Base-by-base conservation (phyloP, 2,888 invertebrate genomes). In the Drymonia ruficornis region DNA sequence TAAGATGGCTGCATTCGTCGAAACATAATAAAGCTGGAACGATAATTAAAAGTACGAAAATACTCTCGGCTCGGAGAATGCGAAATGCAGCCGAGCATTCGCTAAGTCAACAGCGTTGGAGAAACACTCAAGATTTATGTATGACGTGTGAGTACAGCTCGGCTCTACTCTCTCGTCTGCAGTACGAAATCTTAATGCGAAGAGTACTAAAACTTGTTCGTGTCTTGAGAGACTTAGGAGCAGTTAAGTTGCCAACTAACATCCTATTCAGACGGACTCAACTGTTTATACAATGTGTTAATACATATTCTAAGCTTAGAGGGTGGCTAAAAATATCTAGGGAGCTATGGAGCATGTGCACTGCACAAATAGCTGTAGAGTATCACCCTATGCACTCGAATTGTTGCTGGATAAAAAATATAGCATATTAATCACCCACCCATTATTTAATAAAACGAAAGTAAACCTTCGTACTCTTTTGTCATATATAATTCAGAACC, bases 131-230 rank as follows among this genome's bases (percentile, higher is more conserved):
- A 77, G 78, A 79, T 79, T 78, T 74, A 80, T 73, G 68, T 59
- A 60, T 53, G 49, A 53, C 60, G 53, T 62, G 73, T 67, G 73
- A 70, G 62, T 61, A 56, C 59, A 54, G 59, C n/a, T n/a, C 56
- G 59, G 49, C 58, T 56, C 57, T 61, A 63, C 70, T 71, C 65
- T 59, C 68, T 71, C 67, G 76, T 72, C 74, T 69, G 50, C 55
- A 49, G 55, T 74, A 80, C 84, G 80, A 82, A 86, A 87, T 83
- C 81, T 84, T 86, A 84, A 87, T 81, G 81, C 67, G 69, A 59
- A 69, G 63, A 78, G 23, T 23, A 23, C 76, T 81, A 74, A 84
- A 84, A 83, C 82, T 85, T 80, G 79, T 79, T 76, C 72, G 72
- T 72, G 56, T 55, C 60, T 56, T 49, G 53, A 43, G 56, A 47